phyloP scores from a whole-genome alignment of 2,113 vertebrate genomes.

The Aegotheles bennettii region DNA sequence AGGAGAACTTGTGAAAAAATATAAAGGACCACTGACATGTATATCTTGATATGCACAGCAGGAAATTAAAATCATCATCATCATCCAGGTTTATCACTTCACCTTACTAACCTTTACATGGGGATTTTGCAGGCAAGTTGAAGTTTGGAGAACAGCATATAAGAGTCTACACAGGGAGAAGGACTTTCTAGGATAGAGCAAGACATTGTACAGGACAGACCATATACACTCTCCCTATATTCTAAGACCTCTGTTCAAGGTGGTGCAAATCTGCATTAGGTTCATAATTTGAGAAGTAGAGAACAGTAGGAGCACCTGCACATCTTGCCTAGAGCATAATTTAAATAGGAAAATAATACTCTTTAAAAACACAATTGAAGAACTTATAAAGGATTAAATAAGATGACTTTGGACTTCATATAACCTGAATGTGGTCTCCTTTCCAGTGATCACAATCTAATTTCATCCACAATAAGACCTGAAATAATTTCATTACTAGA shows the following conservation, averaged over 20 bases:
- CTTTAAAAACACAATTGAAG: neutral
- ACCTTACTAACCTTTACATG: neutral
- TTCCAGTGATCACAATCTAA: neutral
- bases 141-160: neutral
- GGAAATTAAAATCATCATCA: neutral
- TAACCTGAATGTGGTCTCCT: neutral
- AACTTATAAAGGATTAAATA: neutral
- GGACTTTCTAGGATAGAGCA: neutral
- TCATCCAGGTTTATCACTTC: neutral
- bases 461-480: neutral
- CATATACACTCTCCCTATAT: neutral
- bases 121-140: neutral
- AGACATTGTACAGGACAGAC: neutral
- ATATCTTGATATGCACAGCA: neutral
- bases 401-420: neutral
- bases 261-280: neutral
- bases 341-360: neutral
- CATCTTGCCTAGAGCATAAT: neutral
- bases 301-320: neutral
- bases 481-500: slow-evolving; percentile 6
- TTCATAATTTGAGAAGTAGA: neutral
- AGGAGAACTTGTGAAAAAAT: neutral
- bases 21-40: neutral
- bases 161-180: neutral
- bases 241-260: neutral